Conservation (phyloP, 2,888 invertebrate genomes). For the Caenorhabditis becei region DNA sequence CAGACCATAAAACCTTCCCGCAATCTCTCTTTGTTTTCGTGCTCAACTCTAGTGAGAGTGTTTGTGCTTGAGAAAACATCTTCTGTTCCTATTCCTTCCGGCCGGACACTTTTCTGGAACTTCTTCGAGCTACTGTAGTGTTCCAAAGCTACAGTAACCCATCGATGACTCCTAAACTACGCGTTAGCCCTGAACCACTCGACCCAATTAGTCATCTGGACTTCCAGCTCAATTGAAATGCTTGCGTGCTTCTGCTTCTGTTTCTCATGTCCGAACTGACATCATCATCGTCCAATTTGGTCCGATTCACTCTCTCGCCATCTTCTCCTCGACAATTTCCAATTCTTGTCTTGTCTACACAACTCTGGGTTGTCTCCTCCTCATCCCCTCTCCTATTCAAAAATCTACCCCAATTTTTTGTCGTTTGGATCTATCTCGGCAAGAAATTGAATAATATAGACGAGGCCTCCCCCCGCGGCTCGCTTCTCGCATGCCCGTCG, state of each 20-base stretch:
- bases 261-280: conserved; percentile 24
- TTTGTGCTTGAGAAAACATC: background rate
- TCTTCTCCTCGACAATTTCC: conserved; percentile 11
- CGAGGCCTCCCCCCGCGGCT: conserved; percentile 14
- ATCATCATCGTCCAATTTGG: conserved; percentile 41
- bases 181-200: no score
- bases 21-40: conserved; percentile 25
- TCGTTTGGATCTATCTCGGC: conserved; percentile 45
- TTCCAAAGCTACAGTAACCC: no score
- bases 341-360: conserved; percentile 21
- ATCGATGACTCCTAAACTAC: no score
- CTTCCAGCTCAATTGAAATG: conserved; percentile 16
- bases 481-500: conserved; percentile 5
- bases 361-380: conserved; percentile 1
- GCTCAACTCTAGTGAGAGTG: conserved; percentile 2
- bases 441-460: conserved; percentile 56
- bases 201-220: no score
- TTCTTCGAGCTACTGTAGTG: no score
- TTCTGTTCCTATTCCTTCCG: conserved; percentile 7
- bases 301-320: conserved; percentile 29
- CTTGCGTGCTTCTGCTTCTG: no score
- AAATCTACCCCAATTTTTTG: conserved; percentile 31
- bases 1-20: conserved; percentile 22
- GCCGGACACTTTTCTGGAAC: no score
- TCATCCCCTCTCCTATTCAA: conserved; percentile 16